Percentiles rank a stretch among this genome's conserved stretches.
phyloP scores from a whole-genome alignment of 2,113 vertebrate genomes.

The Sciurus niger region DNA sequence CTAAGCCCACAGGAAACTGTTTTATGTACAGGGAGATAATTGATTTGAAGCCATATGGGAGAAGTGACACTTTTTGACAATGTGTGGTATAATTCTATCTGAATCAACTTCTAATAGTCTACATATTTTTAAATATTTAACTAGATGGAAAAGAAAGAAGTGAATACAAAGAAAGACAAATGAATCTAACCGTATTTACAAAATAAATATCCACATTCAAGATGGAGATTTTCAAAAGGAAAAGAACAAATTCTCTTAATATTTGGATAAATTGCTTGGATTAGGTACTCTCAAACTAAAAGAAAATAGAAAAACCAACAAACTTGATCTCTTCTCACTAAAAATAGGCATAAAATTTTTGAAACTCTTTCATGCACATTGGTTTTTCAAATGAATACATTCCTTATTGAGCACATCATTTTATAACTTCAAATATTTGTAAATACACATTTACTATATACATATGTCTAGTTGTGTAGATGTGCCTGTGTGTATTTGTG shows the following conservation, averaged over 20 bases:
- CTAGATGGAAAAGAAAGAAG: background rate
- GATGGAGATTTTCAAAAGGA: background rate
- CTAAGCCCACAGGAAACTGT: background rate
- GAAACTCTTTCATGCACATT: background rate
- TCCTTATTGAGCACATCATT: background rate
- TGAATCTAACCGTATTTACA: background rate
- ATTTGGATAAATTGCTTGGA: background rate
- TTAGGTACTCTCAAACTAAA: background rate
- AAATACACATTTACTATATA: background rate
- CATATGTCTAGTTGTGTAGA: too few relatives aligned
- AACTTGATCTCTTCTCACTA: background rate
- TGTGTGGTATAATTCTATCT: background rate
- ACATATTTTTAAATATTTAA: background rate
- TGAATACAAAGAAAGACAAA: background rate
- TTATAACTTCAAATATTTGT: background rate
- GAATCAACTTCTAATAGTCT: background rate
- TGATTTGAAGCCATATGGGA: background rate
- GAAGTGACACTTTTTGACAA: background rate
- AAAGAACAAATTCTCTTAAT: background rate
- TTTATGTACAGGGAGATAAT: fast-evolving
- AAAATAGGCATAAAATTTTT: background rate
- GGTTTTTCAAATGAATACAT: background rate
- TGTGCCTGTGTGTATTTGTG: background rate
- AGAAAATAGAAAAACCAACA: background rate
- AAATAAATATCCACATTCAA: background rate